Evolutionary conservation across 2,888 invertebrate genomes (phyloP).

Genomic region (Watsonalla binaria): DNA sequence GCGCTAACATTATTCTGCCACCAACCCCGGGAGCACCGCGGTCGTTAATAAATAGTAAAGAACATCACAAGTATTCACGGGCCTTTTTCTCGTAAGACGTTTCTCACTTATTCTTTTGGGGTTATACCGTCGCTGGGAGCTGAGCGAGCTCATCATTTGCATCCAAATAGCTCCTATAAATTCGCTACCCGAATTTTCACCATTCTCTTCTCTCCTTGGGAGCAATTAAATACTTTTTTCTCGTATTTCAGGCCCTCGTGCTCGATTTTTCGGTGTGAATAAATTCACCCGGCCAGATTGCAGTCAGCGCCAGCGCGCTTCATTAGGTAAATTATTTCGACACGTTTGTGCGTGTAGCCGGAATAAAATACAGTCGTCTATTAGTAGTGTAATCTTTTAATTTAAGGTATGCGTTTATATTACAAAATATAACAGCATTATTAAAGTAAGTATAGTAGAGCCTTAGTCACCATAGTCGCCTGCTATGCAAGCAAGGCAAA

Average conservation of each 20-base stretch:
- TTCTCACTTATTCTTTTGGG: constrained; percentile 74
- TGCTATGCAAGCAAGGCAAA: too few relatives aligned
- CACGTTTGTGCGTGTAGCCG: constrained; percentile 27
- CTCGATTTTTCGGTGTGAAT: constrained; percentile 63
- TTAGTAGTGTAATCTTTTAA: background rate
- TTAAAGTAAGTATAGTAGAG: too few relatives aligned
- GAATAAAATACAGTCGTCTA: background rate
- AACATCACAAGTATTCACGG: constrained; percentile 48
- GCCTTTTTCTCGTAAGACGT: constrained; percentile 65
- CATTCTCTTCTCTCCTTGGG: constrained; percentile 70
- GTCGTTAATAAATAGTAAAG: constrained; percentile 63
- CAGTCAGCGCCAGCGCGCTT: constrained; percentile 50
- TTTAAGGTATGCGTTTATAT: too few relatives aligned
- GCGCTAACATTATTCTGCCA: constrained; percentile 35
- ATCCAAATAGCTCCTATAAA: constrained; percentile 77
- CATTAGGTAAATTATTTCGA: constrained; percentile 60
- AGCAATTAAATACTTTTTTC: constrained; percentile 77
- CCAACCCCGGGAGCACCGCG: constrained; percentile 29
- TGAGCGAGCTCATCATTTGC: constrained; percentile 73
- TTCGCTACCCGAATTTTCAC: constrained; percentile 76
- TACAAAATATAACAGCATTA: too few relatives aligned
- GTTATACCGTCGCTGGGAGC: constrained; percentile 60
- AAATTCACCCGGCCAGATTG: constrained; percentile 64
- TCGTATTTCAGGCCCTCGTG: constrained; percentile 41
- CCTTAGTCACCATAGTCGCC: too few relatives aligned